phyloP scores from a whole-genome alignment of 37 sponge, comb jelly and placozoan species.

The Theonella swinhoei region DNA sequence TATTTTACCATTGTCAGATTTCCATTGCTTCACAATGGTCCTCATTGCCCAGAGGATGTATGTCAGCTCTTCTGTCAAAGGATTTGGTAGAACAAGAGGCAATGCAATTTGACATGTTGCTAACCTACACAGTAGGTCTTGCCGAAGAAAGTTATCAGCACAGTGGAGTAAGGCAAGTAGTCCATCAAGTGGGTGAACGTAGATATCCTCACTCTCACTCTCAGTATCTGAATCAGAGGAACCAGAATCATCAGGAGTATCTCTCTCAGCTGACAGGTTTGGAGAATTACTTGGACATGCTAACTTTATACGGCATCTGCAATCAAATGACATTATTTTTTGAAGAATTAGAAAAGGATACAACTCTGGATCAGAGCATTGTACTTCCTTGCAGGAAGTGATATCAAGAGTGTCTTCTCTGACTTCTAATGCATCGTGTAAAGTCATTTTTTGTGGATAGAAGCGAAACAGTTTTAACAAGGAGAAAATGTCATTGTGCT shows the following conservation, averaged over 20 bases:
- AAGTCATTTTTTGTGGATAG: not conserved
- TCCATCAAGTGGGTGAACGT: constrained; percentile 33
- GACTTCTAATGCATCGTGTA: not conserved
- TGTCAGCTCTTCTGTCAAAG: constrained; percentile 4
- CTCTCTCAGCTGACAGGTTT: not conserved
- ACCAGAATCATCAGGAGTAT: not conserved
- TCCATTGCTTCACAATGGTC: constrained; percentile 34
- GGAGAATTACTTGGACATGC: not conserved
- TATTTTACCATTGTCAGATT: not conserved
- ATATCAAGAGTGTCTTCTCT: not conserved
- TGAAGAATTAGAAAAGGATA: constrained; percentile 8
- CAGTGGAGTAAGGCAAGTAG: constrained; percentile 29
- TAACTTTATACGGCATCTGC: not conserved
- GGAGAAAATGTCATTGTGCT: too few species aligned
- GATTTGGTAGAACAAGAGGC: constrained; percentile 28
- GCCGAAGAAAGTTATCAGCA: constrained; percentile 41
- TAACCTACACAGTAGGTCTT: constrained; percentile 17
- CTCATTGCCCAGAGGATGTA: constrained; percentile 25
- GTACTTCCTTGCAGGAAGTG: too few species aligned
- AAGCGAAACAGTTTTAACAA: too few species aligned
- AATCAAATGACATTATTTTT: constrained; percentile 20
- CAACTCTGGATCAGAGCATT: not conserved
- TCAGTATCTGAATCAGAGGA: too few species aligned
- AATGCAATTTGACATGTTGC: constrained; percentile 28
- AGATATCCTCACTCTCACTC: not conserved